Evolutionary conservation across 1,140 invertebrate species (phyloP).

Genomic region (Drosophila virilis): DNA sequence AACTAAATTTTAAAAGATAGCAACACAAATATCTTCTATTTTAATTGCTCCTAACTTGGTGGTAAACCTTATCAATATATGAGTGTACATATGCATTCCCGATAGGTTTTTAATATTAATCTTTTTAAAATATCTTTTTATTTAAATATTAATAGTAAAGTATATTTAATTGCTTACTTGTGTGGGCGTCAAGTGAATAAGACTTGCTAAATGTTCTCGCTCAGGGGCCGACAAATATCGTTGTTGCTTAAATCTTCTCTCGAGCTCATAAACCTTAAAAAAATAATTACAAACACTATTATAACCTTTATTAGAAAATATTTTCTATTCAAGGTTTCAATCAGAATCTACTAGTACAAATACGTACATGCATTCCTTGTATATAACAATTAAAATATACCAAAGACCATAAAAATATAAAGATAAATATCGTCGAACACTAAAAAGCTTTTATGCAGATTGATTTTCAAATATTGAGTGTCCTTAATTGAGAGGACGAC

Average conservation of each 20-base stretch:
- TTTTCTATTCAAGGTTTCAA: neutral
- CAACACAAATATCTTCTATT: too few species aligned
- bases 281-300: slow-evolving; percentile 1
- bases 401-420: too few species aligned
- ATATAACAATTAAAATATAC: too few species aligned
- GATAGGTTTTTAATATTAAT: too few species aligned
- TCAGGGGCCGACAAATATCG: slow-evolving; percentile 98
- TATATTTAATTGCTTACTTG: slow-evolving; percentile 89
- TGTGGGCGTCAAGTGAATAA: slow-evolving; percentile 97
- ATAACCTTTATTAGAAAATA: slow-evolving; percentile 1
- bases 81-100: too few species aligned
- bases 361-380: neutral
- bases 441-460: too few species aligned
- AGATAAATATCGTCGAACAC: too few species aligned
- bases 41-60: too few species aligned
- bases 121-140: neutral
- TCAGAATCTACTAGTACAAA: neutral
- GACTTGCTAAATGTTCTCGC: slow-evolving; percentile 96
- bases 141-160: neutral
- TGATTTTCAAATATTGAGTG: too few species aligned
- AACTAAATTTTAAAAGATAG: too few species aligned
- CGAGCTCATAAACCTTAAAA: slow-evolving; percentile 96
- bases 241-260: slow-evolving; percentile 97
- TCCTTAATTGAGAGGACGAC: too few species aligned
- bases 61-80: too few species aligned